Evolutionary conservation across 2,888 invertebrate genomes (phyloP).

Genomic region (Agriopis leucophaearia): DNA sequence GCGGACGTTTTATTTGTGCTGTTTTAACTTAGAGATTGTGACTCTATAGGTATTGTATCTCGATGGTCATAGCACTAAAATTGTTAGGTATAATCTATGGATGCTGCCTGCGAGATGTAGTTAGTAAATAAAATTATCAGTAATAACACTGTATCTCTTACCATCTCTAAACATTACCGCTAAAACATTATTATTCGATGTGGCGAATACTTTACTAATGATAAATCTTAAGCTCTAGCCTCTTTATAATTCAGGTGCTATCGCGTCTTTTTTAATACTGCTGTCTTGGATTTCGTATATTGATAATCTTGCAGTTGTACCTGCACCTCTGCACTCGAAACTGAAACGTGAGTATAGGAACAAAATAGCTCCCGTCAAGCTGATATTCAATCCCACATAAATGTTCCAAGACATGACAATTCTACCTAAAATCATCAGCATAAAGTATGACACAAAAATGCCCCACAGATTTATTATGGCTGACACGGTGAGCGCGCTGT

Average conservation of each 20-base stretch:
- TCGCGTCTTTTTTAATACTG: not conserved
- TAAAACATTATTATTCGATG: too few relatives aligned
- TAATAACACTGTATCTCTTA: too few relatives aligned
- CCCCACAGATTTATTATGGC: not conserved
- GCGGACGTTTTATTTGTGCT: too few relatives aligned
- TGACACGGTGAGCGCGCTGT: conserved; percentile 1
- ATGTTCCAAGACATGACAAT: not conserved
- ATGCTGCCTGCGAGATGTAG: too few relatives aligned
- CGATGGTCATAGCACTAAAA: too few relatives aligned
- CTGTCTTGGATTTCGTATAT: not conserved
- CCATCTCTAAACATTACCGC: too few relatives aligned
- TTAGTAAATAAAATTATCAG: too few relatives aligned
- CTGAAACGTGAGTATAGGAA: not conserved
- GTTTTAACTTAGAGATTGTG: too few relatives aligned
- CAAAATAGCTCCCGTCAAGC: not conserved
- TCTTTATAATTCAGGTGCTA: not conserved
- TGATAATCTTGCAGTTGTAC: not conserved
- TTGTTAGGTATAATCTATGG: too few relatives aligned
- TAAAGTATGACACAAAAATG: not conserved
- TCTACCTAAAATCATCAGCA: not conserved
- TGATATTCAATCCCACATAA: conserved; percentile 1
- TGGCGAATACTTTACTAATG: too few relatives aligned
- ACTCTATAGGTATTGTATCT: too few relatives aligned
- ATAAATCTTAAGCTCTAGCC: not conserved
- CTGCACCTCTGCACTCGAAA: not conserved